A percentile compares a stretch with the other conserved stretches of the same genome.
phyloP scores from a whole-genome alignment of 2,113 vertebrate species.

The Corythaixoides concolor region DNA sequence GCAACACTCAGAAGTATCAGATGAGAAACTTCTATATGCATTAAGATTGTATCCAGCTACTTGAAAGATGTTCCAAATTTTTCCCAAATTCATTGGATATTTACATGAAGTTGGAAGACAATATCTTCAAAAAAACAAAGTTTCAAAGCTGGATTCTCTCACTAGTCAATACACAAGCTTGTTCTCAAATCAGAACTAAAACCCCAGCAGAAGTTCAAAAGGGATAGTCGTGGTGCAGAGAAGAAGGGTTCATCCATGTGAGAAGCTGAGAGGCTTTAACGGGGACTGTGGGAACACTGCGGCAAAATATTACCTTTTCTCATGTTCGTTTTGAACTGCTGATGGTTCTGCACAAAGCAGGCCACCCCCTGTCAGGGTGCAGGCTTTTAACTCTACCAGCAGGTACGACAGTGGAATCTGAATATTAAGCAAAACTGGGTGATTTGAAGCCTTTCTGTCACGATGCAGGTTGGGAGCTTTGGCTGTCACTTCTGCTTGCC shows the following conservation, averaged over 20 bases:
- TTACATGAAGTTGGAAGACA: not conserved
- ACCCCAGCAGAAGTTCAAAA: slow-evolving; percentile 6
- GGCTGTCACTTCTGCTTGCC: not conserved
- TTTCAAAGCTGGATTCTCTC: slow-evolving; percentile 24
- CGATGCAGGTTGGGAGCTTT: not conserved
- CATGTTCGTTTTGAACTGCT: not conserved
- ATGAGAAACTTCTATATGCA: not conserved
- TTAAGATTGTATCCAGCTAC: not conserved
- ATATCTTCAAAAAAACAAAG: slow-evolving; percentile 9
- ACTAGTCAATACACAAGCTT: slow-evolving; percentile 10
- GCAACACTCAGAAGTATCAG: not conserved
- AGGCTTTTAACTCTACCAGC: not conserved
- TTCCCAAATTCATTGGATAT: not conserved
- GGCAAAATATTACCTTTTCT: not conserved
- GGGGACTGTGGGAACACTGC: not conserved
- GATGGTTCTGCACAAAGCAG: not conserved
- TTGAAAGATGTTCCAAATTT: not conserved
- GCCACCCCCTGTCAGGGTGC: not conserved
- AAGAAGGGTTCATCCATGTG: not conserved
- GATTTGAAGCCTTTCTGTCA: not conserved
- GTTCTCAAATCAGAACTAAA: slow-evolving; percentile 18
- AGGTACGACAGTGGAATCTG: not conserved
- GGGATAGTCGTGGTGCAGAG: not conserved
- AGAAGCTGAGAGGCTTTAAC: not conserved
- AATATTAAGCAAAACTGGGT: not conserved